Base-by-base conservation (phyloP, 2,888 invertebrate species). In the Dichetophora obliterata region DNA sequence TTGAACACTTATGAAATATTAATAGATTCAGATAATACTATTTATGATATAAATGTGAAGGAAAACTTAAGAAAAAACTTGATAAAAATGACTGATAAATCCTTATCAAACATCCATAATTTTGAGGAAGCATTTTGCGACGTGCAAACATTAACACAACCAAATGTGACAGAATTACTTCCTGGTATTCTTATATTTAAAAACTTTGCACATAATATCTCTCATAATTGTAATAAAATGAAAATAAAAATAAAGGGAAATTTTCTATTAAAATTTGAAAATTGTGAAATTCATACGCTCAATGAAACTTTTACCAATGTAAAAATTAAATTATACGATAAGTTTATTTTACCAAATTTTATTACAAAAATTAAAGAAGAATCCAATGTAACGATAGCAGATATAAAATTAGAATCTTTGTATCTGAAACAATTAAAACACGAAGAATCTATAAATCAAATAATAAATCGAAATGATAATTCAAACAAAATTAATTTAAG, bases 261-360 rank as follows among this genome's bases (percentile, higher is more conserved):
- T 31, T 79, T 75, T 19, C 70, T 78, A 34, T 48, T 79, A 68
- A 78, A 79, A 75, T 79, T 78, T 16, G 63, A 77, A 74, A 79
- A 79, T 54, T 79, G 77, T 65, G 37, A 75, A 61, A 75, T 79
- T 31, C 31, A 48, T 19, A 27, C 70, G 73, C 34, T 22, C 14
- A 79, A 79, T 11, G 65, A 75, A 78, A 78, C 71, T 11, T 78
- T 63, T 74, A 37, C 65, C 8, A 77, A 77, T 70, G 65, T 69
- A 14, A 66, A 77, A 22, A 71, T 74, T 31, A 77, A 75, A 77
- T 54, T 76, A 19, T 48, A 79, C 31, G 78, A 79, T 54, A 66
- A 78, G 70, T 68, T 79, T 65, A 75, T 78, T 43, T 52, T 79
- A 37, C 79, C 78, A 69, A 79, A 79, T 54, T 27, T 76, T 16